Evolutionary conservation across 2,113 vertebrate genomes (phyloP).

Genomic region (Nothobranchius kuhntae): DNA sequence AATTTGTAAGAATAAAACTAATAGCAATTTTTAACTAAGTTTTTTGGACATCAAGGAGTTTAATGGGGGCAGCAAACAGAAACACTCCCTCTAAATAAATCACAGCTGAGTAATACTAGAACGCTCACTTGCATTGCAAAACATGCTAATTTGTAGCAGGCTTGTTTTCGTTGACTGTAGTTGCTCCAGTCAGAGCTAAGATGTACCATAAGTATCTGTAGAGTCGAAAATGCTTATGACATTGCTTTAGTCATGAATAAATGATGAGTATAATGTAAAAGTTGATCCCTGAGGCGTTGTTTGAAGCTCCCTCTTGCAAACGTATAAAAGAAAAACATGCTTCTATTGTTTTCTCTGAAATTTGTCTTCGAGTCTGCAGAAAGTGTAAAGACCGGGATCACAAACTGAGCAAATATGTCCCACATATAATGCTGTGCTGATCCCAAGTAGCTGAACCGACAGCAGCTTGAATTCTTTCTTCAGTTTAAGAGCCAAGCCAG

Average conservation of each 20-base stretch:
- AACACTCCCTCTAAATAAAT: not conserved
- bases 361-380: conserved; percentile 9
- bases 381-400: not conserved
- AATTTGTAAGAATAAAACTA: not conserved
- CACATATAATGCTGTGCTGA: conserved; percentile 16
- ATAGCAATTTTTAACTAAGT: too few relatives aligned
- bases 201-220: conserved; percentile 5
- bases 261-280: conserved; percentile 18
- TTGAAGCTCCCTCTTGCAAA: conserved; percentile 1
- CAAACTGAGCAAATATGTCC: conserved; percentile 34
- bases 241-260: conserved; percentile 16
- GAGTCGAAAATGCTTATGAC: conserved; percentile 1
- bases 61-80: not conserved
- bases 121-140: conserved; percentile 18
- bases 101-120: conserved; percentile 10
- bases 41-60: not conserved
- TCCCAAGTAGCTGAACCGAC: not conserved
- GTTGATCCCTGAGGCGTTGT: conserved; percentile 1
- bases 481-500: not conserved
- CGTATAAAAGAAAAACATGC: conserved; percentile 6
- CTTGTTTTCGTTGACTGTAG: conserved; percentile 19
- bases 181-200: conserved; percentile 8
- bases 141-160: conserved; percentile 20
- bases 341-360: not conserved
- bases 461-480: too few relatives aligned